A percentile compares a stretch with the other conserved stretches of the same genome.
Conservation (phyloP, 2,113 vertebrate genomes). For the Laterallus jamaicensis region DNA sequence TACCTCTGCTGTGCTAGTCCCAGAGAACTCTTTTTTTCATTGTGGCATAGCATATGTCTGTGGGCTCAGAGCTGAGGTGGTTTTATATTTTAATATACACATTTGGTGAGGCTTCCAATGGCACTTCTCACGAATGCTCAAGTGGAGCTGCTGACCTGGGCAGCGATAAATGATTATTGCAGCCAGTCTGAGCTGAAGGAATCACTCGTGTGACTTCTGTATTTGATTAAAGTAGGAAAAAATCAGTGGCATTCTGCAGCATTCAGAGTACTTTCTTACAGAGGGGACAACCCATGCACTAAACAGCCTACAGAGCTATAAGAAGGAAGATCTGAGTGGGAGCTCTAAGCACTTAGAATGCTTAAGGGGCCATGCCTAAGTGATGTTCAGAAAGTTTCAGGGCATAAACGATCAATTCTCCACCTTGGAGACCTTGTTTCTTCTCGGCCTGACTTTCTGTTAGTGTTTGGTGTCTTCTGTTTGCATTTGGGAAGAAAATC, state of each 20-base stretch:
- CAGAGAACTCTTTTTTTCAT: not conserved
- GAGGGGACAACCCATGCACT: not conserved
- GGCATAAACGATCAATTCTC: rapidly evolving
- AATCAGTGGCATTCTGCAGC: not conserved
- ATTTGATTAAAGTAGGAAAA: not conserved
- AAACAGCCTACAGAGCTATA: not conserved
- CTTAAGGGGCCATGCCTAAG: not conserved
- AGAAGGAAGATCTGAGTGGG: not conserved
- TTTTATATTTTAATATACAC: not conserved
- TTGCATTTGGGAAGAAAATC: not conserved
- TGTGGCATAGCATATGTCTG: not conserved
- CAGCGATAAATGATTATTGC: not conserved
- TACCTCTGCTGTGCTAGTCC: not conserved
- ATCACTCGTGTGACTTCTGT: not conserved
- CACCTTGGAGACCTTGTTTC: not conserved
- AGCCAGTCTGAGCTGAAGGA: not conserved
- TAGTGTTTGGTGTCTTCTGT: not conserved
- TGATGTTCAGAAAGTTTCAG: not conserved
- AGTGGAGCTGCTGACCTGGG: not conserved
- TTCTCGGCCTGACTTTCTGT: not conserved
- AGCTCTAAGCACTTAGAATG: not conserved
- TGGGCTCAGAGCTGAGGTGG: not conserved
- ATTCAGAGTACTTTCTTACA: not conserved
- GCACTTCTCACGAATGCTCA: not conserved
- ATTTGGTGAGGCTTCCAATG: not conserved